Conservation (phyloP, 2,113 vertebrate species). For the Crotophaga sulcirostris region DNA sequence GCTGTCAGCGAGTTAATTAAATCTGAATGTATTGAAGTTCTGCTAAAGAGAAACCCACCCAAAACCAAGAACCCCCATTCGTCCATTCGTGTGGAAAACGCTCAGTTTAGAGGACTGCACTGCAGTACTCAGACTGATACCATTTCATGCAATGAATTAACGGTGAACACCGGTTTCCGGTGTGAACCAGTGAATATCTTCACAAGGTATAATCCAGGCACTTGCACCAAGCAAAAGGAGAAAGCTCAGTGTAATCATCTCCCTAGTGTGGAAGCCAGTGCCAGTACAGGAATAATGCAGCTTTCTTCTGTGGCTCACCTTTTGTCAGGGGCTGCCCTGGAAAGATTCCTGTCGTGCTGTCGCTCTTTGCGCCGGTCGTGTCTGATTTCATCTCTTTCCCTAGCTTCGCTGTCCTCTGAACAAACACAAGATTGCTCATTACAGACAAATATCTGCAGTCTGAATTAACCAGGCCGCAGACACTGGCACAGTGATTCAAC, state of each 20-base stretch:
- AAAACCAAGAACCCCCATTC: neutral
- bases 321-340: conserved; percentile 94
- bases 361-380: conserved; percentile 93
- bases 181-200: neutral
- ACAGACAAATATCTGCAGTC: neutral
- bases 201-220: neutral
- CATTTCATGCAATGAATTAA: neutral
- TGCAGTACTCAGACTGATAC: neutral
- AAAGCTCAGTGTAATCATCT: neutral
- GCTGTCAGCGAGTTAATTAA: neutral
- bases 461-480: neutral
- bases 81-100: neutral
- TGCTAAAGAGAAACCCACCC: neutral
- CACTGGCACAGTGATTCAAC: neutral
- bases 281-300: neutral
- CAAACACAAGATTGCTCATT: conserved; percentile 23
- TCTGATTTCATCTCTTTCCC: conserved; percentile 94
- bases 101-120: neutral
- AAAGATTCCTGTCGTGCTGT: conserved; percentile 94
- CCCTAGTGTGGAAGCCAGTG: neutral
- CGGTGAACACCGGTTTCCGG: no score
- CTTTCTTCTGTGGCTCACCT: conserved; percentile 75
- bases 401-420: conserved; percentile 88
- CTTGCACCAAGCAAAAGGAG: neutral
- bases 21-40: neutral